Percentiles rank a stretch among this genome's conserved stretches.
phyloP scores from a whole-genome alignment of 2,888 invertebrate genomes.

The Andrena flavipes region DNA sequence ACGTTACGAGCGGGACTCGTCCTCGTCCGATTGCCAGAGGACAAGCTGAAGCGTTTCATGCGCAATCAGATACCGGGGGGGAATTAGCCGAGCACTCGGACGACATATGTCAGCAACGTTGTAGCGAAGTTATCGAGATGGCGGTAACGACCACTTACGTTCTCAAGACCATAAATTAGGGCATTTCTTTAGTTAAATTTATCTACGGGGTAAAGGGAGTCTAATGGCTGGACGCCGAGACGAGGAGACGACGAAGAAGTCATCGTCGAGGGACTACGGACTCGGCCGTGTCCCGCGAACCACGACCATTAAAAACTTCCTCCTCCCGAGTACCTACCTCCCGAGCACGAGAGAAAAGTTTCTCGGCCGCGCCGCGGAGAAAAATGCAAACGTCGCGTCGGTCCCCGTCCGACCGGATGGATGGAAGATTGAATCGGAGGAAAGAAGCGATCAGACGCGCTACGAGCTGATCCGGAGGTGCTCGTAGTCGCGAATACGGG shows the following conservation, averaged over 20 bases:
- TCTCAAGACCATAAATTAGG: conserved; percentile 51
- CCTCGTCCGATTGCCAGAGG: background rate
- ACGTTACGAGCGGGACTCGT: background rate
- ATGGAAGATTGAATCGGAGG: conserved; percentile 58
- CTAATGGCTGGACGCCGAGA: conserved; percentile 45
- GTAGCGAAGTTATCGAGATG: conserved; percentile 50
- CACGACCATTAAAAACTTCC: conserved; percentile 33
- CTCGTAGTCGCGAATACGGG: conserved; percentile 32
- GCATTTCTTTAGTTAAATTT: conserved; percentile 53
- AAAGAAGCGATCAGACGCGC: conserved; percentile 60
- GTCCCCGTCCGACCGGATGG: conserved; percentile 36
- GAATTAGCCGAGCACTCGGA: conserved; percentile 54
- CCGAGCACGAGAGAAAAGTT: conserved; percentile 45
- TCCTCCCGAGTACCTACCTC: background rate
- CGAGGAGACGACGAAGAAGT: conserved; percentile 18
- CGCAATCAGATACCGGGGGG: conserved; percentile 52
- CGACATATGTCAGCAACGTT: conserved; percentile 57
- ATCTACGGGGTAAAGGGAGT: conserved; percentile 57
- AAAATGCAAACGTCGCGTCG: conserved; percentile 32
- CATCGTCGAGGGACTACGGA: background rate
- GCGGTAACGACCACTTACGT: conserved; percentile 56
- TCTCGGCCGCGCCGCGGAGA: conserved; percentile 5
- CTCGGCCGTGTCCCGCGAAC: conserved; percentile 22
- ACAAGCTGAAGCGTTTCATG: conserved; percentile 41
- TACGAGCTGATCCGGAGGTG: conserved; percentile 44